Evolutionary conservation across 2,797 vertebrate genomes (phyloP), one percentile per base, ranked within the genome.

Genomic region (Pelobates cultripes): DNA sequence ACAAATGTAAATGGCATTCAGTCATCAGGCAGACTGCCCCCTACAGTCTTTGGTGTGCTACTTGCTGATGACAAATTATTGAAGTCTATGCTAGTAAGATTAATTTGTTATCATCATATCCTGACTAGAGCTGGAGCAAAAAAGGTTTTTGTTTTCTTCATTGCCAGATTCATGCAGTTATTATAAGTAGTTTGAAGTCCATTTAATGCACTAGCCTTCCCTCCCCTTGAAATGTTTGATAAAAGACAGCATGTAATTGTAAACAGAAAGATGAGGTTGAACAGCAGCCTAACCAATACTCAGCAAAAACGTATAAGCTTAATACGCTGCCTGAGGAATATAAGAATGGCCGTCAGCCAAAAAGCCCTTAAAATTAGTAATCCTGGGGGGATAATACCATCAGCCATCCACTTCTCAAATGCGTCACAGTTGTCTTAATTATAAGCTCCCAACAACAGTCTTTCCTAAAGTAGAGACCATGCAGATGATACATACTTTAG

Each of bases 391-490:
- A 81, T 79, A 86, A 87, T 85, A 74, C 77, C 78, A 77, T 53
- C 70, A 89, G 53, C 75, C 73, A 89, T 86, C 86, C 66, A 72
- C 78, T 88, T 88, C 85, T 78, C 80, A 72, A 84, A 85, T 66
- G 77, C 14, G 82, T 87, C 85, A n/a, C 79, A 86, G 82, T 17
- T 4, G 63, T 81, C 87, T 77, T 87, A 88, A 92, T 90, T 85
- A 79, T 80, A 76, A 47, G 7, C 69, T 89, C 80, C 76, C 71
- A 84, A 84, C 68, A 73, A 86, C 88, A 81, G 71, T 69, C 67
- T 75, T 74, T 88, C 77, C 73, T 12, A n/a, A 78, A 83, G 69
- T 7, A 77, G 81, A 7, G 5, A 10, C 41, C 81, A 69, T 69
- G 63, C 81, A 6, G 70, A 43, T 63, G 47, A 43, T 53, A 69